Conservation (phyloP, 1,140 invertebrate species). For the Aculops lycopersici region DNA sequence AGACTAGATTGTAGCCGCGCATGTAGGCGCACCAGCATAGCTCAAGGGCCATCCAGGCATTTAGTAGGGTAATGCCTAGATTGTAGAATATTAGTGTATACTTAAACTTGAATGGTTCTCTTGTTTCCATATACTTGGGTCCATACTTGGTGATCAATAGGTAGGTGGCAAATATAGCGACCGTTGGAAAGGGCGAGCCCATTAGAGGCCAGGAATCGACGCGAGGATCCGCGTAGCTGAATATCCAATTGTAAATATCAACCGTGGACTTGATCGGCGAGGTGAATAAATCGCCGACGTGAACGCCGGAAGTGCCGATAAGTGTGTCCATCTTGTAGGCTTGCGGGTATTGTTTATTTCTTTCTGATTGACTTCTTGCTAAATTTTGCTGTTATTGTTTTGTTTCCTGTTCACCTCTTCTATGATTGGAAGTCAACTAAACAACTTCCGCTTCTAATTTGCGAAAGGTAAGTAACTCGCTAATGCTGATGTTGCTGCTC, state of each 20-base stretch:
- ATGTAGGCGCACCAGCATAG: constrained; percentile 33
- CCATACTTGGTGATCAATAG: not conserved
- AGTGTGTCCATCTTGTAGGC: not conserved
- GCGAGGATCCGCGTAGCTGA: not conserved
- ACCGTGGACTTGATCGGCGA: not conserved
- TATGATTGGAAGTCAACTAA: too few species aligned
- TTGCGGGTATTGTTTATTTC: too few species aligned
- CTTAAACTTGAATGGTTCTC: not conserved
- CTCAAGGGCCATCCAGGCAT: constrained; percentile 10
- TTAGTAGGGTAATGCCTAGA: not conserved
- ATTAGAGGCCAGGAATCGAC: not conserved
- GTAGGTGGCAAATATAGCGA: not conserved
- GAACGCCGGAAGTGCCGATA: not conserved
- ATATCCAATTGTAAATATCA: not conserved
- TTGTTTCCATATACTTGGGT: not conserved
- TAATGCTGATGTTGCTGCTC: too few species aligned
- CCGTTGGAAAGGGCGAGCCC: not conserved
- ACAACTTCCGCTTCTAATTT: too few species aligned
- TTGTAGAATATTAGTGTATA: not conserved
- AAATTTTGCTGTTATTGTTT: too few species aligned
- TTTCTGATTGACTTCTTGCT: too few species aligned
- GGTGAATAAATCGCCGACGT: not conserved
- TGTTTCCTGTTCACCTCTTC: too few species aligned
- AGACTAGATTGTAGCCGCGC: constrained; percentile 52
- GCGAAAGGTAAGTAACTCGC: too few species aligned